Conservation (phyloP, 2,797 vertebrate species). For the Mormyrus hasselquistii region DNA sequence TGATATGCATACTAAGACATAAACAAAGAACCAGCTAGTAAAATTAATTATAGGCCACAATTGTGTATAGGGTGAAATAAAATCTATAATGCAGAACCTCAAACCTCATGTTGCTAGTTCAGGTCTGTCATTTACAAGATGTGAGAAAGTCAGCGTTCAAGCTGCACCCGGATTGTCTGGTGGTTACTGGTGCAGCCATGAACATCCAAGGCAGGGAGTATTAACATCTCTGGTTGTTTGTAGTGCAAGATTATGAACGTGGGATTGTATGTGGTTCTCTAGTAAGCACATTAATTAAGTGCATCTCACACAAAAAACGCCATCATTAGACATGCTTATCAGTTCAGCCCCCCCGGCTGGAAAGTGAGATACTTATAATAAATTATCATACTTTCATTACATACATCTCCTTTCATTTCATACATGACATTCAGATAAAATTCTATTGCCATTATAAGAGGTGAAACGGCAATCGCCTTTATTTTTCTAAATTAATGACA, state of each 20-base stretch:
- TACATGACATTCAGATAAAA: background rate
- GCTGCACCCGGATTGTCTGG: background rate
- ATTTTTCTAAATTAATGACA: background rate
- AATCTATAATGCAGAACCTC: background rate
- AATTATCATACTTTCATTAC: background rate
- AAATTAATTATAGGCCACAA: background rate
- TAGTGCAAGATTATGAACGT: background rate
- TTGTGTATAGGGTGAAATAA: background rate
- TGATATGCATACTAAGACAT: background rate
- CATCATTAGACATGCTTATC: background rate
- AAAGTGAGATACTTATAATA: background rate
- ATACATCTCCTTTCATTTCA: background rate
- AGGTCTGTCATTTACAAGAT: background rate
- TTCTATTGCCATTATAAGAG: background rate
- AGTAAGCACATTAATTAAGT: background rate
- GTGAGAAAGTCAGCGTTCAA: background rate
- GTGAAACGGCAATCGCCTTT: background rate
- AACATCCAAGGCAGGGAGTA: background rate
- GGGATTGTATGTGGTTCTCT: background rate
- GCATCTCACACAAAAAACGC: background rate
- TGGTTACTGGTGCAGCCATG: background rate
- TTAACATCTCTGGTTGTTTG: background rate
- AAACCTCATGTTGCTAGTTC: background rate
- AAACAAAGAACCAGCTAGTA: background rate
- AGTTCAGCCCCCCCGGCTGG: background rate